A percentile compares a stretch with the other conserved stretches of the same genome.
Evolutionary conservation across 2,113 vertebrate genomes (phyloP).

Genomic region (Amazona guildingii): DNA sequence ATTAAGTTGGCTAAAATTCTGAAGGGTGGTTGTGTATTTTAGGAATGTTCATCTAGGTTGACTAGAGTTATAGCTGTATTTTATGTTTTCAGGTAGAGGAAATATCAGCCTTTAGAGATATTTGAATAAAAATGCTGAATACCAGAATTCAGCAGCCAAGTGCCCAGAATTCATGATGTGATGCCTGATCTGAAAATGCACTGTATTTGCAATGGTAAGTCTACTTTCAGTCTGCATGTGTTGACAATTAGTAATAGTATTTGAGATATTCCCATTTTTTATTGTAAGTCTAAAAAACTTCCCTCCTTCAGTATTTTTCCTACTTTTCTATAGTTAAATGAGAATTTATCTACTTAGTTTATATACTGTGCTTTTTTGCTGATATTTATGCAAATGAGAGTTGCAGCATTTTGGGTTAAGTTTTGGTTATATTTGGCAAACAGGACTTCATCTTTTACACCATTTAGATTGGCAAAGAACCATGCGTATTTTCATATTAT

Average conservation of each 20-base stretch:
- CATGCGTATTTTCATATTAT: background rate
- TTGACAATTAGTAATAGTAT: background rate
- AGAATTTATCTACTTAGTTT: background rate
- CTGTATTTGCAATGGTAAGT: fast-evolving
- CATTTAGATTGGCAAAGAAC: background rate
- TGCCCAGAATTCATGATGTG: background rate
- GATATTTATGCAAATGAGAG: background rate
- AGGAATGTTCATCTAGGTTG: background rate
- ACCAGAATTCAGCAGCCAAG: background rate
- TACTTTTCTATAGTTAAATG: background rate
- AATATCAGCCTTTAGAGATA: background rate
- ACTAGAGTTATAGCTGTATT: background rate
- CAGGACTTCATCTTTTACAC: background rate
- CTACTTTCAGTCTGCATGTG: background rate
- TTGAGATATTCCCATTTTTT: background rate
- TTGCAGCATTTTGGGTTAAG: background rate
- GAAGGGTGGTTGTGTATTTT: background rate
- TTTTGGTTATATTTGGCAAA: background rate
- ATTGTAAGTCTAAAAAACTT: background rate
- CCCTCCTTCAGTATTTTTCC: background rate
- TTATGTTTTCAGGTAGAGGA: background rate
- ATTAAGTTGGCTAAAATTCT: background rate
- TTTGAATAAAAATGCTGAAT: background rate
- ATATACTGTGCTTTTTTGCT: background rate
- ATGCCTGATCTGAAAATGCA: background rate